phyloP scores from a whole-genome alignment of 30 jellyfish, hydroid and myxozoan genomes.

The Sanderia malayensis region DNA sequence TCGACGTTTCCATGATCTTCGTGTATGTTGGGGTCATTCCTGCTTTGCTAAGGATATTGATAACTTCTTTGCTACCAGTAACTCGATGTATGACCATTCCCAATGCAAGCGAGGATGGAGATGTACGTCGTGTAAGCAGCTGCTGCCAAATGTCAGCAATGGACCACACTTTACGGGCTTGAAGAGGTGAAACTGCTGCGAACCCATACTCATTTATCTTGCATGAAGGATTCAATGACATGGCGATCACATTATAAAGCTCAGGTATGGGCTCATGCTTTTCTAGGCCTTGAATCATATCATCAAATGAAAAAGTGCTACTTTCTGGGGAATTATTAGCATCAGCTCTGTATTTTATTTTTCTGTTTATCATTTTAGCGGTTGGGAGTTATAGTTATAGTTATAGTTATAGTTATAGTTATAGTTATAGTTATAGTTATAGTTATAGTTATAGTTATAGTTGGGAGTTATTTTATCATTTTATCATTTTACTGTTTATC shows the following conservation, averaged over 20 bases:
- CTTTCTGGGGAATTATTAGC: conserved; percentile 9
- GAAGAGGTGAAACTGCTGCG: conserved; percentile 20
- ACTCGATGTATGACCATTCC: conserved; percentile 24
- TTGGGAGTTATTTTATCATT: too few species aligned
- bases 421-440: too few species aligned
- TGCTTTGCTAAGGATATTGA: conserved; percentile 8
- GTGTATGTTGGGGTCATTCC: too few species aligned
- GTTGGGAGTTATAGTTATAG: too few species aligned
- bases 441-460: too few species aligned
- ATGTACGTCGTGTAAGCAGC: conserved; percentile 9
- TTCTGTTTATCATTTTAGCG: conserved; percentile 10
- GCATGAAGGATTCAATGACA: conserved; percentile 18
- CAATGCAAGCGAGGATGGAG: conserved; percentile 9
- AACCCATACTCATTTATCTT: conserved; percentile 7
- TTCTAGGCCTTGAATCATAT: conserved; percentile 10
- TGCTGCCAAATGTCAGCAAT: conserved; percentile 24
- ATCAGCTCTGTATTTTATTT: conserved; percentile 5
- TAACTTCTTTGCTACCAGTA: conserved; percentile 24
- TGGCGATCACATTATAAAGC: conserved; percentile 10
- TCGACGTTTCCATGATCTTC: conserved; percentile 14
- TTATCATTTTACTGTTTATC: not conserved
- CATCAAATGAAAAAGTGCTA: conserved; percentile 7
- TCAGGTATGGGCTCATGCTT: conserved; percentile 14
- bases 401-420: too few species aligned
- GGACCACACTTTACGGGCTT: conserved; percentile 16